phyloP scores from a whole-genome alignment of 2,888 invertebrate genomes.

The Hemithea aestivaria region DNA sequence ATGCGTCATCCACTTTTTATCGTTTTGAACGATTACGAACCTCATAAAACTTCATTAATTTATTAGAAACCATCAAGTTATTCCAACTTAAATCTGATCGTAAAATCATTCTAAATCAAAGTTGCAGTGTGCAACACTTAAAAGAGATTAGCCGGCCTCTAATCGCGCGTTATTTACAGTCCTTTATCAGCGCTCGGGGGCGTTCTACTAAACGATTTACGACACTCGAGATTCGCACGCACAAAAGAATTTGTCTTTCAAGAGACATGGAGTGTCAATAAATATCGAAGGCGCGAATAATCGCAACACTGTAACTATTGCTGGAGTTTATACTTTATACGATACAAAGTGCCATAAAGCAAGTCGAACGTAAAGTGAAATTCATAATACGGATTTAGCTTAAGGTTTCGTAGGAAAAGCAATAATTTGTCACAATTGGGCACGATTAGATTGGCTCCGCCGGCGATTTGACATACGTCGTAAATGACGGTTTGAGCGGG shows the following conservation, averaged over 20 bases:
- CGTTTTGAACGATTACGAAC: constrained; percentile 9
- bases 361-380: constrained; percentile 57
- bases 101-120: constrained; percentile 58
- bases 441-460: constrained; percentile 75
- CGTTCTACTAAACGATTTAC: constrained; percentile 62
- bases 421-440: constrained; percentile 78
- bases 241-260: constrained; percentile 69
- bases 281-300: constrained; percentile 68
- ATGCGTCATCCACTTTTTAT: constrained; percentile 14
- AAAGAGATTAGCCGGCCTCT: constrained; percentile 54
- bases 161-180: constrained; percentile 70
- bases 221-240: constrained; percentile 47
- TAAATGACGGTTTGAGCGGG: constrained; percentile 67
- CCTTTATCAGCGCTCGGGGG: constrained; percentile 65
- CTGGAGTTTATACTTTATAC: constrained; percentile 35
- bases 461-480: constrained; percentile 75
- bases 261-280: constrained; percentile 74
- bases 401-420: constrained; percentile 76
- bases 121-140: constrained; percentile 58
- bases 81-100: constrained; percentile 46
- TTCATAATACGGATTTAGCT: constrained; percentile 64
- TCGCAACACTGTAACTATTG: constrained; percentile 65
- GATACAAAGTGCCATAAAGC: constrained; percentile 53
- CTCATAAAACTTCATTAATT: constrained; percentile 11
- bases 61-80: constrained; percentile 16